Base-by-base conservation (phyloP, 2,888 invertebrate genomes). In the Pyrrhosoma nymphula region DNA sequence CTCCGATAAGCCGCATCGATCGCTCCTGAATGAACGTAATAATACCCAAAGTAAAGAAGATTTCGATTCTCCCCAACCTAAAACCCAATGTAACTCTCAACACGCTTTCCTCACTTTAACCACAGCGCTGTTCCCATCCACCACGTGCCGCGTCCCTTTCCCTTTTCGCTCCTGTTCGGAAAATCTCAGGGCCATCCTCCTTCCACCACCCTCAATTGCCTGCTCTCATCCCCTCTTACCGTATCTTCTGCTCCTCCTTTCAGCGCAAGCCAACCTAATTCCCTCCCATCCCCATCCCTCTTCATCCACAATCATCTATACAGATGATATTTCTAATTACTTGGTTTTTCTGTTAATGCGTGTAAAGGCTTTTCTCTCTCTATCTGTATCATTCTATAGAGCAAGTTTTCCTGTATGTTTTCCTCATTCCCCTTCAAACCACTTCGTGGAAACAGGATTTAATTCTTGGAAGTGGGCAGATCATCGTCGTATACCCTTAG, bases 1-100 rank as follows among this genome's bases (percentile, higher is more conserved):
- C 82, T 82, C 82, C 82, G 82, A 82, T 82, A 82, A 82, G 82
- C 82, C 82, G 82, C 30, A 82, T 82, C 82, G 82, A 82, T 82
- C 82, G 82, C 14, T 35, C 26, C 35, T 23, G 35, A 82, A 35
- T 35, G 82, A 82, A 82, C 82, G 35, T 18, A 82, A 82, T 82
- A 82, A 35, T 82, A 35, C 82, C 82, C 26, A 82, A 82, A 82
- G 82, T 82, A 82, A 82, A 82, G 82, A 82, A 82, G 82, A 82
- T 82, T 82, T 82, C 35, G 35, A 82, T 0, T n/a, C 26, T 26
- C 82, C 30, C 26, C 10, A 23, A 26, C 26, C 69, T 69, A 18
- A 1, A 47, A 47, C 47, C 69, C 69, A 12, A 23, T 82, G 35
- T 35, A 35, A 30, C 30, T 82, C 82, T 35, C 35, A n/a, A 35